Evolutionary conservation across 2,797 vertebrate genomes (phyloP).

Genomic region (Microcaecilia unicolor): DNA sequence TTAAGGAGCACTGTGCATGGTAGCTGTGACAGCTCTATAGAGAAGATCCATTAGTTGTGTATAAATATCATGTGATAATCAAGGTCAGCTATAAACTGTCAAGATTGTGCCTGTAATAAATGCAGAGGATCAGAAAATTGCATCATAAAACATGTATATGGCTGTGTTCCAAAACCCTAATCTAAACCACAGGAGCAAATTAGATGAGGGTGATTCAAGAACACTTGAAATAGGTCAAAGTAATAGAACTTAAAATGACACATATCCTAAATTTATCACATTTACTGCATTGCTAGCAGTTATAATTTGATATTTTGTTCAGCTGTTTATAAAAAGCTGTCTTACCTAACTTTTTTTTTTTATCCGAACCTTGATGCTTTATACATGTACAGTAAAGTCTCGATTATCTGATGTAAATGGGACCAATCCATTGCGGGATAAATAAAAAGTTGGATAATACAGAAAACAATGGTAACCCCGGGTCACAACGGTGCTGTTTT

Average conservation of each 20-base stretch:
- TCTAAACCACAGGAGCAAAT: conserved; percentile 26
- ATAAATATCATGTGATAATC: conserved; percentile 31
- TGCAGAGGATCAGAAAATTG: conserved; percentile 39
- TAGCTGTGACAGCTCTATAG: conserved; percentile 1
- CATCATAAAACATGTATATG: conserved; percentile 30
- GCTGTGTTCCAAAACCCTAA: conserved; percentile 29
- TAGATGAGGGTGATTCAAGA: conserved; percentile 39
- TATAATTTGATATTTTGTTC: conserved; percentile 3
- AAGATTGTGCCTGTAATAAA: conserved; percentile 29
- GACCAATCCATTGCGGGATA: too few relatives aligned
- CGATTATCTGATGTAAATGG: too few relatives aligned
- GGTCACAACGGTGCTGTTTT: too few relatives aligned
- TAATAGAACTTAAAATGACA: conserved; percentile 18
- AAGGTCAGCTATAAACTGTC: conserved; percentile 31
- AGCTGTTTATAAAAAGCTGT: conserved; percentile 1
- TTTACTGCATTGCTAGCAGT: conserved; percentile 10
- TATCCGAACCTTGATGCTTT: too few relatives aligned
- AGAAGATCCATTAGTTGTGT: conserved; percentile 16
- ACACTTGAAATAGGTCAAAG: conserved; percentile 14
- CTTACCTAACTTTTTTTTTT: too few relatives aligned
- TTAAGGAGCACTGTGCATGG: conserved; percentile 2
- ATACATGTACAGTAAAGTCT: too few relatives aligned
- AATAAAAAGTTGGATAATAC: too few relatives aligned
- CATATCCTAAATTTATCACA: conserved; percentile 2
- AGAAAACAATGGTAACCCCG: too few relatives aligned